Evolutionary conservation across 2,888 invertebrate genomes (phyloP).

Genomic region (Stenolophus ochropezus): DNA sequence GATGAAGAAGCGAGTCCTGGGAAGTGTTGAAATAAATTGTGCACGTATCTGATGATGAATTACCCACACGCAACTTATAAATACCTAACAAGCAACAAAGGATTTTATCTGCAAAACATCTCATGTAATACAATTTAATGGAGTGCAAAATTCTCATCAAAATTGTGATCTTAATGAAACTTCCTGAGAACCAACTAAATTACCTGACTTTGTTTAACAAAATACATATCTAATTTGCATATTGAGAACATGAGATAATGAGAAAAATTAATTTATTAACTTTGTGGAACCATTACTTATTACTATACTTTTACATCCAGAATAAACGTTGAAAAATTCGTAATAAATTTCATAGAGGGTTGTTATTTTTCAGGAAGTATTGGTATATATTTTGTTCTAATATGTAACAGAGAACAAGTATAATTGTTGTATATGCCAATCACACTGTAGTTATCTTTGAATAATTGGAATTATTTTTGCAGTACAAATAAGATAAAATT

Average conservation of each 20-base stretch:
- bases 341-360: too few species aligned
- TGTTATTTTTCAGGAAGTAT: too few species aligned
- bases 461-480: too few species aligned
- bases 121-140: constrained; percentile 31
- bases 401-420: too few species aligned
- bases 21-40: constrained; percentile 31
- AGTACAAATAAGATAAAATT: too few species aligned
- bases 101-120: constrained; percentile 31
- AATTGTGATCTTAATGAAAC: constrained; percentile 50
- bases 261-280: background rate
- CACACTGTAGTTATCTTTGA: too few species aligned
- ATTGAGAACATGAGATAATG: background rate
- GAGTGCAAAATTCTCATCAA: constrained; percentile 27
- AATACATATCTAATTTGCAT: background rate
- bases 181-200: constrained; percentile 32
- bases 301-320: too few species aligned
- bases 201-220: constrained; percentile 5
- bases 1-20: constrained; percentile 5
- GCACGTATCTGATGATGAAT: constrained; percentile 27
- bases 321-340: too few species aligned
- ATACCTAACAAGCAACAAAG: constrained; percentile 19
- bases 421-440: too few species aligned
- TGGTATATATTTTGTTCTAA: too few species aligned
- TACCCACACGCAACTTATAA: constrained; percentile 34
- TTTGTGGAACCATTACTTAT: too few species aligned